Evolutionary conservation across 1,140 invertebrate species (phyloP).

Genomic region (Eurosta solidaginis): DNA sequence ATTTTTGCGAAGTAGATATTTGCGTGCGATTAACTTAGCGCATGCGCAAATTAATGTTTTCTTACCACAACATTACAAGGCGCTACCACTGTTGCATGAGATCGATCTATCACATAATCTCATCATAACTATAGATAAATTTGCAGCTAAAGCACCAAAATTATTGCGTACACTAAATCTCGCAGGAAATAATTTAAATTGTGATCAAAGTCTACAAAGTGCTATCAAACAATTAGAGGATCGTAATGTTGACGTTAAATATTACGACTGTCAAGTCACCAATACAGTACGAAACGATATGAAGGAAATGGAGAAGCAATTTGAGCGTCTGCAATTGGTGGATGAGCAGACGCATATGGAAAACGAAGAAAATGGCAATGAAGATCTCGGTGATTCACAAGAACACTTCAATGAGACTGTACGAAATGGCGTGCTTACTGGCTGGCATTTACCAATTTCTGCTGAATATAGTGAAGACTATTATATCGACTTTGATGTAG

Average conservation of each 20-base stretch:
- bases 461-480: neutral
- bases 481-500: neutral
- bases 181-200: conserved; percentile 50
- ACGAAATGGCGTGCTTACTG: neutral
- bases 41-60: conserved; percentile 52
- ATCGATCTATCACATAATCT: conserved; percentile 52
- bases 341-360: neutral
- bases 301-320: neutral
- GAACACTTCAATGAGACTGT: neutral
- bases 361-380: neutral
- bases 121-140: conserved; percentile 40
- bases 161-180: conserved; percentile 44
- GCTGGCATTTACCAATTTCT: neutral
- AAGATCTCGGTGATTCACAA: neutral
- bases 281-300: neutral
- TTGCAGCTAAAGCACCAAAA: conserved; percentile 40
- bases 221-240: conserved; percentile 39
- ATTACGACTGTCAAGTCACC: neutral
- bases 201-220: conserved; percentile 43
- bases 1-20: conserved; percentile 41
- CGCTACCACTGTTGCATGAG: conserved; percentile 44
- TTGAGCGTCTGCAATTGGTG: conserved; percentile 42
- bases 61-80: conserved; percentile 38
- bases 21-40: conserved; percentile 47
- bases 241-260: neutral